A percentile compares a stretch with the other conserved stretches of the same genome.
Evolutionary conservation across 1,140 invertebrate species (phyloP).

Genomic region (Eriosoma lanigerum): DNA sequence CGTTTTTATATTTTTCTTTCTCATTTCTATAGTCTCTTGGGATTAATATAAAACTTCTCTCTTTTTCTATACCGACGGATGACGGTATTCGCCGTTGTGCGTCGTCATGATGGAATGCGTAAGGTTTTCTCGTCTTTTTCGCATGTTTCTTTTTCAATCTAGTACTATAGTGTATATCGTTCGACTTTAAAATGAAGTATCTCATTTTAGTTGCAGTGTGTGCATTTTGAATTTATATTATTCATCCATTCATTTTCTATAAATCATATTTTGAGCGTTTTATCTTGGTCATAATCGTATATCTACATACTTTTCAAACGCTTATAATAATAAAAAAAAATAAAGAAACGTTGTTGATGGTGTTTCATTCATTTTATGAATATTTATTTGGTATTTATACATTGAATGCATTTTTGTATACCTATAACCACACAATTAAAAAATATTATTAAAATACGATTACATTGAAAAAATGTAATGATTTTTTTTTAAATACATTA

Average conservation of each 20-base stretch:
- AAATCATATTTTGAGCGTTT: not conserved
- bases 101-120: not conserved
- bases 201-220: not conserved
- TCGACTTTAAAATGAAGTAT: not conserved
- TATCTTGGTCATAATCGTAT: not conserved
- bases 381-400: too few relatives aligned
- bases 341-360: too few relatives aligned
- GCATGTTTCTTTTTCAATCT: not conserved
- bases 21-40: not conserved
- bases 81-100: not conserved
- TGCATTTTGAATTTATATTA: not conserved
- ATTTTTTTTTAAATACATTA: too few relatives aligned
- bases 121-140: not conserved
- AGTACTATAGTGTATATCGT: not conserved
- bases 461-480: too few relatives aligned
- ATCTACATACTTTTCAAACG: slow-evolving; percentile 4
- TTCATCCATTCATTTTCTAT: not conserved
- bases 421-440: too few relatives aligned
- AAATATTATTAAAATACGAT: too few relatives aligned
- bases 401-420: too few relatives aligned
- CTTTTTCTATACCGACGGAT: too few relatives aligned
- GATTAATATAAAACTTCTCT: not conserved
- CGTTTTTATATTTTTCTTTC: slow-evolving; percentile 16
- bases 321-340: too few relatives aligned
- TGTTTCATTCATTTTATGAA: too few relatives aligned